phyloP scores from a whole-genome alignment of 2,113 vertebrate genomes.

The Astatoreochromis straeleni region DNA sequence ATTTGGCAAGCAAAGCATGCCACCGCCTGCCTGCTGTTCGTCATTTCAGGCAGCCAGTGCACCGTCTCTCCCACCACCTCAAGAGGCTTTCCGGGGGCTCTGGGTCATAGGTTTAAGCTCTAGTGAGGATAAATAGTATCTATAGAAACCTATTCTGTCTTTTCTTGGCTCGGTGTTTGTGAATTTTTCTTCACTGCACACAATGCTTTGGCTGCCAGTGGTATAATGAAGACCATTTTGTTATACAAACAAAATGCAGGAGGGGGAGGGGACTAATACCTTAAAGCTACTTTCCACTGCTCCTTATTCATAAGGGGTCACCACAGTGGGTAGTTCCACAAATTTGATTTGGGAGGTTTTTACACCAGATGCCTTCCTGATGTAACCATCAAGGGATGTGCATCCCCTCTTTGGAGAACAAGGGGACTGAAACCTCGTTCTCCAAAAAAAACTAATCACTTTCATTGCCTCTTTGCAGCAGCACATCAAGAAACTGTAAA shows the following conservation, averaged over 20 bases:
- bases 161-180: neutral
- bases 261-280: neutral
- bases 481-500: neutral
- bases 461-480: neutral
- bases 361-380: neutral
- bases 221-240: neutral
- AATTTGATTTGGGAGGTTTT: neutral
- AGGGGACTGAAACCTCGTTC: neutral
- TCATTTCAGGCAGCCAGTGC: slow-evolving; percentile 50
- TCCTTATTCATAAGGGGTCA: neutral
- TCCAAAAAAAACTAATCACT: fast-evolving
- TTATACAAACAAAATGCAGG: neutral
- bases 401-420: neutral
- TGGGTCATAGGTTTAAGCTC: slow-evolving; percentile 45
- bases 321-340: neutral
- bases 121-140: neutral
- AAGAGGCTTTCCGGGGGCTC: slow-evolving; percentile 30
- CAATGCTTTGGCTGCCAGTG: neutral
- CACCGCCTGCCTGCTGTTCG: slow-evolving; percentile 64
- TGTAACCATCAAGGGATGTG: neutral
- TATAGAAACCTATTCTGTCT: neutral
- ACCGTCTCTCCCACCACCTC: slow-evolving; percentile 33
- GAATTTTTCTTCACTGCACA: neutral
- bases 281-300: neutral
- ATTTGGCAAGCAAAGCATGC: slow-evolving; percentile 62